Evolutionary conservation across 2,797 vertebrate species (phyloP), one percentile per base, ranked within the genome.

Genomic region (Argyrosomus regius): DNA sequence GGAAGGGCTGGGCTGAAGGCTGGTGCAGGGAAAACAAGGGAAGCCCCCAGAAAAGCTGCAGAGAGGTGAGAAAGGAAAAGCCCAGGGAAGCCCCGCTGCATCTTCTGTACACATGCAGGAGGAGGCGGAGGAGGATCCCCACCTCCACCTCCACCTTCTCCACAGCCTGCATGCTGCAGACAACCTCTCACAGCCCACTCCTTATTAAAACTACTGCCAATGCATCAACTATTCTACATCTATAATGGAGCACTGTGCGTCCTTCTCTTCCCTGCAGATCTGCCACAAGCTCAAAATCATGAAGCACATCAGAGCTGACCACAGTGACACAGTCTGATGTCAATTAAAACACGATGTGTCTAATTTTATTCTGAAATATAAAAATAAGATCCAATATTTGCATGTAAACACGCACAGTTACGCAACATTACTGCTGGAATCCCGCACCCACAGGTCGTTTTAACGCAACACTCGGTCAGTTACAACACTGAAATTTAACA

Each of bases 71-170:
- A 46, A 39, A 60, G 80, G 82, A 71, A 79, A 81, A 87, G 78
- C 81, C 88, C 88, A 77, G 87, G 92, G 87, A 93, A 92, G 84
- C 75, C 92, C 91, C 26, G 11, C 85, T 88, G 89, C 82, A 82
- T 84, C 76, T 22, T 8, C 70, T 31, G 41, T 13, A 12, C 66
- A 59, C 61, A 69, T 39, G 35, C 35, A 39, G 72, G 71, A 80
- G 63, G 81, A 91, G 83, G 83, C 2, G 72, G 71, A 80, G 63
- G 81, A 91, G 83, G 83, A 90, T 88, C 84, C 74, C 82, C 74
- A 1, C 45, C 24, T 49, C 35, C 35, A 9, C 8, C 73, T 41
- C 49, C 4, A 26, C 26, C 12, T 20, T 14, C 48, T 56, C n/a
- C 46, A 3, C 75, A 63, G 56, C 70, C 73, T 68, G 61, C 54